Base-by-base conservation (phyloP, 2,113 vertebrate genomes). In the Xyliphius kryptos region DNA sequence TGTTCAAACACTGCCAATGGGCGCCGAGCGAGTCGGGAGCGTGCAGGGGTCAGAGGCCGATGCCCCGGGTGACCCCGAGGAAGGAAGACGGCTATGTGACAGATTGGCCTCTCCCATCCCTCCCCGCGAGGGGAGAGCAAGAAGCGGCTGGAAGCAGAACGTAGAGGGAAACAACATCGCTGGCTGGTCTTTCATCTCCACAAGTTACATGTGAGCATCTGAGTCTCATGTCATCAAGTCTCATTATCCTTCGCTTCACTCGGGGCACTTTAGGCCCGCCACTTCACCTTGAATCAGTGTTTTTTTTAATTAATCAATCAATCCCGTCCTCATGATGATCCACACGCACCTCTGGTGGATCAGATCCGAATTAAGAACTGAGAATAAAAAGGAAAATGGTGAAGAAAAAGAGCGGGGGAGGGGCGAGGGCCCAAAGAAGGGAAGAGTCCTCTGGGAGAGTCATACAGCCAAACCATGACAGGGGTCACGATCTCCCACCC, bases 381-480 rank as follows among this genome's bases (percentile, higher is more conserved):
- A 57, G 37, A 41, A 21, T 10, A 26, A 51, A 37, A 40, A 20
- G 19, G 56, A 44, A 19, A 51, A 67, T 55, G 9, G 62, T 61
- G 6, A 66, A 63, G 49, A 66, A 60, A 49, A 75, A 65, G n/a
- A 44, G 47, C 13, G 9, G 43, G 16, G 49, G 47, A 61, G 48
- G 7, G 60, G 55, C n/a, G n/a, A n/a, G 7, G 7, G 26, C 7
- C 7, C 26, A 58, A 66, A 65, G 64, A 49, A 21, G 44, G 57
- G 57, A 21, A 56, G 44, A 54, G 70, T 41, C 65, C 68, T 2
- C 53, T 67, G 63, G 73, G 70, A 55, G 72, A 59, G 36, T 63
- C 53, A 40, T 12, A 66, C 14, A 26, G 58, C 63, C 69, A 70
- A 44, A 64, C 59, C 40, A 32, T 77, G 82, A 72, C 73, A 71